A percentile compares a stretch with the other conserved stretches of the same genome.
Evolutionary conservation across 1,140 invertebrate genomes (phyloP).

Genomic region (Acromyrmex echinatior): DNA sequence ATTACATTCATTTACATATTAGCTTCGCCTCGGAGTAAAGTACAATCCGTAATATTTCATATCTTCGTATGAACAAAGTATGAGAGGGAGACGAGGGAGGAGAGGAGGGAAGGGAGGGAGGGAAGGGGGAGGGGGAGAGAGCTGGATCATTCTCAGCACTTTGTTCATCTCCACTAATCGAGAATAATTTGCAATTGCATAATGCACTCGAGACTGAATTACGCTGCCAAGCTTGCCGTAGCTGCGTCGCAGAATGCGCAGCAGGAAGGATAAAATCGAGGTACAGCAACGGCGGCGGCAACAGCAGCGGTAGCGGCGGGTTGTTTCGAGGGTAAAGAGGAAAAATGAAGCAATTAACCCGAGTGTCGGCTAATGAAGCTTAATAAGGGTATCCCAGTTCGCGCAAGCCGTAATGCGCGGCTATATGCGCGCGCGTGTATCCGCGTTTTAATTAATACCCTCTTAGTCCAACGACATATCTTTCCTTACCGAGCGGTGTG

Average conservation of each 20-base stretch:
- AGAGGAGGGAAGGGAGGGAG: neutral
- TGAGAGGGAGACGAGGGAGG: neutral
- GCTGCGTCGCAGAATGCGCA: neutral
- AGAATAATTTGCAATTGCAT: slow-evolving; percentile 52
- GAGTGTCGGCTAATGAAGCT: slow-evolving; percentile 66
- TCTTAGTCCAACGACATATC: slow-evolving; percentile 44
- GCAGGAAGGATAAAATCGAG: slow-evolving; percentile 51
- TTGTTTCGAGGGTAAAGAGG: slow-evolving; percentile 41
- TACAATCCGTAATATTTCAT: neutral
- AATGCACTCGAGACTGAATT: slow-evolving; percentile 52
- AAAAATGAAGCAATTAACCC: slow-evolving; percentile 67
- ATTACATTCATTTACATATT: neutral
- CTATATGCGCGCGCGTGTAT: neutral
- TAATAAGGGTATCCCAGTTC: slow-evolving; percentile 61
- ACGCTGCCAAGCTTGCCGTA: neutral
- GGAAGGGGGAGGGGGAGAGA: neutral
- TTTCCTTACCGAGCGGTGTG: neutral
- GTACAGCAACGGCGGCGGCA: neutral
- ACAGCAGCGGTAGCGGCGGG: no score
- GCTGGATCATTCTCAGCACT: neutral
- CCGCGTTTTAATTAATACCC: slow-evolving; percentile 64
- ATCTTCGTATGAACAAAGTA: neutral
- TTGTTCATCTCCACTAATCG: neutral
- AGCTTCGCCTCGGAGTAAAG: neutral
- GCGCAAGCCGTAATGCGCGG: slow-evolving; percentile 39